Percentiles rank a stretch among this genome's conserved stretches.
phyloP scores from a whole-genome alignment of 2,888 invertebrate genomes.

The Caenorhabditis becei region DNA sequence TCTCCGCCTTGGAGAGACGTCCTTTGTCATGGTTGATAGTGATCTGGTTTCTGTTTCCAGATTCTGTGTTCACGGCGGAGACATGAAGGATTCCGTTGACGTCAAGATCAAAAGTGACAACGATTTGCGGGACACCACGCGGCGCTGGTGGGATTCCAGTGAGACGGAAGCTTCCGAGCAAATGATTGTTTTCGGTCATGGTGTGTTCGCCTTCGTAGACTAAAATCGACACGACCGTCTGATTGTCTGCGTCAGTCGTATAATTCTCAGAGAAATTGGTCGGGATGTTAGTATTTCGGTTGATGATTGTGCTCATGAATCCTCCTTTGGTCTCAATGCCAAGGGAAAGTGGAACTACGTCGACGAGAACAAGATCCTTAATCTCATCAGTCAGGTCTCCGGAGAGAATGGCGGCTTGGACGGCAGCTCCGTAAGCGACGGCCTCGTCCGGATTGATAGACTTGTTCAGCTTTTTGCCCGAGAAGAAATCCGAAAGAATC shows the following conservation, averaged over 20 bases:
- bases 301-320: slow-evolving; percentile 93
- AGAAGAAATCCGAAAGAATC: no score
- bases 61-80: slow-evolving; percentile 87
- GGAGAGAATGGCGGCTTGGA: slow-evolving; percentile 86
- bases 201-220: slow-evolving; percentile 85
- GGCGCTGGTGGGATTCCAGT: slow-evolving; percentile 84
- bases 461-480: slow-evolving; percentile 81
- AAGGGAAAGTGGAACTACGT: slow-evolving; percentile 97
- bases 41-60: slow-evolving; percentile 76
- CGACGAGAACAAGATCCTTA: slow-evolving; percentile 82
- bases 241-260: slow-evolving; percentile 94
- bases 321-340: slow-evolving; percentile 98
- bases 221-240: slow-evolving; percentile 91
- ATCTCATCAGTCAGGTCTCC: slow-evolving; percentile 59
- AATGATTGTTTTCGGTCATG: slow-evolving; percentile 79
- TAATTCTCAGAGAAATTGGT: slow-evolving; percentile 83
- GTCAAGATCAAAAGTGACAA: slow-evolving; percentile 84
- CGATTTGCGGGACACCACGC: slow-evolving; percentile 83
- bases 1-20: slow-evolving; percentile 92
- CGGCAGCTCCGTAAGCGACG: slow-evolving; percentile 98
- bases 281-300: slow-evolving; percentile 94
- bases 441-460: slow-evolving; percentile 99
- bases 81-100: slow-evolving; percentile 85
- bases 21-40: slow-evolving; percentile 85
- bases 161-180: slow-evolving; percentile 93